Evolutionary conservation across 2,797 vertebrate genomes (phyloP).

Genomic region (Hippopotamyrus pictus): DNA sequence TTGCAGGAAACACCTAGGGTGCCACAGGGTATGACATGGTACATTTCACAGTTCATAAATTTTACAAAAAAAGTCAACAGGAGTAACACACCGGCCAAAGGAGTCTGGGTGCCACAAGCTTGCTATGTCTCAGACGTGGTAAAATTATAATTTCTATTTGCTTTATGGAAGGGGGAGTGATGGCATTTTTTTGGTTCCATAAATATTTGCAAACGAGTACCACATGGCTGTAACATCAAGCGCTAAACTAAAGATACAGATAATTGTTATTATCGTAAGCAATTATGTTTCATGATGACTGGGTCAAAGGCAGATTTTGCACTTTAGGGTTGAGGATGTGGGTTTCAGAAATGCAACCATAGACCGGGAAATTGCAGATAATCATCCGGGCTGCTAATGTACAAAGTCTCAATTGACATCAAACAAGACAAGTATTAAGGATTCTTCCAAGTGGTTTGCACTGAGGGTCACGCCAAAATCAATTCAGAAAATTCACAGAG

Average conservation of each 20-base stretch:
- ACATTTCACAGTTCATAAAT: conserved; percentile 57
- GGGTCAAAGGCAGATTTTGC: conserved; percentile 36
- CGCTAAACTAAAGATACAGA: conserved; percentile 38
- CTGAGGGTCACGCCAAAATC: neutral
- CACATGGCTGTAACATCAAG: conserved; percentile 32
- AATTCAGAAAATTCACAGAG: neutral
- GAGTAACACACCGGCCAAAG: conserved; percentile 39
- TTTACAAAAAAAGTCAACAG: conserved; percentile 39
- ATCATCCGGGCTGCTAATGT: conserved; percentile 36
- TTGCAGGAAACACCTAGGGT: conserved; percentile 65
- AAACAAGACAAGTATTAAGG: conserved; percentile 19
- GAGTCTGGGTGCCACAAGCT: neutral
- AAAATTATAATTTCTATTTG: conserved; percentile 25
- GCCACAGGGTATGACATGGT: conserved; percentile 59
- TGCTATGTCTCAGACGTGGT: conserved; percentile 7
- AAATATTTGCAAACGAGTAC: conserved; percentile 45
- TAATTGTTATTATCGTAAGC: conserved; percentile 40
- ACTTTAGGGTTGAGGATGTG: conserved; percentile 38
- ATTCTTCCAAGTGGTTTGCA: neutral
- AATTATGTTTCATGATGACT: conserved; percentile 30
- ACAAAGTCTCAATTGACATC: conserved; percentile 34
- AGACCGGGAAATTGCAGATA: conserved; percentile 35
- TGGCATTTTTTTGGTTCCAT: conserved; percentile 27
- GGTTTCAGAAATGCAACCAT: conserved; percentile 32
- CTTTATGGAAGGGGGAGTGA: conserved; percentile 3